Conservation (phyloP, 2,888 invertebrate species). For the Trypoxylon attenuatum region DNA sequence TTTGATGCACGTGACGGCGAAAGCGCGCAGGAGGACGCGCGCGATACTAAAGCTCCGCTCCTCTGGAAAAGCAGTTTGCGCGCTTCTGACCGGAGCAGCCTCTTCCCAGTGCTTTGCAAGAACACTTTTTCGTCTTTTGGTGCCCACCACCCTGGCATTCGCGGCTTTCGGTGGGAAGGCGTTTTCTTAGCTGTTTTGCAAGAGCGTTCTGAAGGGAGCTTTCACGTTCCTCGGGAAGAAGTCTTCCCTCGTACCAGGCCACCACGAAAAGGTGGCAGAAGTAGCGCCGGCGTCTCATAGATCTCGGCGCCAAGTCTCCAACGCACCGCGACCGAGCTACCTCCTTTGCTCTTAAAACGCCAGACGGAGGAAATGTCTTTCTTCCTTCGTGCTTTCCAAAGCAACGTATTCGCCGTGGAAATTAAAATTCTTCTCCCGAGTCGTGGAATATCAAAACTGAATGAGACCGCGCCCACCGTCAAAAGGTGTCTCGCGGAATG, state of each 20-base stretch:
- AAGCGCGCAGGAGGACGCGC: conserved; percentile 16
- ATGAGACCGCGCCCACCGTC: neutral
- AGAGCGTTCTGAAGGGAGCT: neutral
- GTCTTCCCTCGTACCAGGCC: no score
- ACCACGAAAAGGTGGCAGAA: neutral
- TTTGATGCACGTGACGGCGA: neutral
- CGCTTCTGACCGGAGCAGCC: no score
- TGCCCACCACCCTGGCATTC: neutral
- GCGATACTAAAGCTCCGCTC: conserved; percentile 15
- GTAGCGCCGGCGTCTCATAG: neutral
- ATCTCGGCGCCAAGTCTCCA: neutral
- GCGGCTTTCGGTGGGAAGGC: neutral
- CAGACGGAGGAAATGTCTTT: neutral
- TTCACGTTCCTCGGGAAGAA: no score
- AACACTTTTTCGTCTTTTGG: neutral
- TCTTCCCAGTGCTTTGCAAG: neutral
- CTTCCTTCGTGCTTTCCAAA: neutral
- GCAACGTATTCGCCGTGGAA: neutral
- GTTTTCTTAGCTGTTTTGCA: conserved; percentile 1
- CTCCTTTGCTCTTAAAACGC: neutral
- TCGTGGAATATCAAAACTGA: neutral
- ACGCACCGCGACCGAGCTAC: neutral
- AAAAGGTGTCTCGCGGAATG: conserved; percentile 1
- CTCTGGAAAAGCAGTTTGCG: conserved; percentile 37
- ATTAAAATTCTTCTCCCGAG: neutral